These are phyloP conservation scores for Siniperca scherzeri DNA, from an alignment of 2,797 vertebrate genomes.

Conservation along the genomic window DNA sequence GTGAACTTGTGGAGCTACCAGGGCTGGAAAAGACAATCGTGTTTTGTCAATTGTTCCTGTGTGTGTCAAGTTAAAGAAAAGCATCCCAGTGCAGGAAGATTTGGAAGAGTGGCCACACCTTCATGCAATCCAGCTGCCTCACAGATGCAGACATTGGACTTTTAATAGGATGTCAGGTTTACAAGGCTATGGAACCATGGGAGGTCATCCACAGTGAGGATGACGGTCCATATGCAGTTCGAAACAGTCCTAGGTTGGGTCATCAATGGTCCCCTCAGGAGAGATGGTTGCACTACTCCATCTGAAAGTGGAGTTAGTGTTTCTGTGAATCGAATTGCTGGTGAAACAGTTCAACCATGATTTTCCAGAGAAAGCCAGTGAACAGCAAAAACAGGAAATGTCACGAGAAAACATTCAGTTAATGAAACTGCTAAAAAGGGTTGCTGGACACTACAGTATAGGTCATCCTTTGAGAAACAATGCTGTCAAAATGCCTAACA, in stretches of 20 bases:
- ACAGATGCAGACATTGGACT: background rate
- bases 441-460: constrained; percentile 31
- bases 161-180: background rate
- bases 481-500: constrained; percentile 33
- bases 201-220: constrained; percentile 6
- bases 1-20: background rate
- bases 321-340: background rate
- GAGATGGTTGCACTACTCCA: background rate
- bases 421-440: background rate
- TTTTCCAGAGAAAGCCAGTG: constrained; percentile 22
- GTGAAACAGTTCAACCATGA: constrained; percentile 6
- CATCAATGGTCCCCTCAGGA: background rate
- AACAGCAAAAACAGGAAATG: constrained; percentile 19
- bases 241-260: background rate
- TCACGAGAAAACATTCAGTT: constrained; percentile 3
- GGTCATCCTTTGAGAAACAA: constrained; percentile 34
- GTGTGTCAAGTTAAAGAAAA: background rate
- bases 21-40: background rate
- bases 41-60: background rate
- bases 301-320: background rate
- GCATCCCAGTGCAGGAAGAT: background rate
- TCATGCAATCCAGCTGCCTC: background rate
- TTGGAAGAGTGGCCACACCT: background rate
- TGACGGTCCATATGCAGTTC: constrained; percentile 8
- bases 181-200: constrained; percentile 23